phyloP scores from a whole-genome alignment of 2,888 invertebrate species.

The Andrena chrysosceles region DNA sequence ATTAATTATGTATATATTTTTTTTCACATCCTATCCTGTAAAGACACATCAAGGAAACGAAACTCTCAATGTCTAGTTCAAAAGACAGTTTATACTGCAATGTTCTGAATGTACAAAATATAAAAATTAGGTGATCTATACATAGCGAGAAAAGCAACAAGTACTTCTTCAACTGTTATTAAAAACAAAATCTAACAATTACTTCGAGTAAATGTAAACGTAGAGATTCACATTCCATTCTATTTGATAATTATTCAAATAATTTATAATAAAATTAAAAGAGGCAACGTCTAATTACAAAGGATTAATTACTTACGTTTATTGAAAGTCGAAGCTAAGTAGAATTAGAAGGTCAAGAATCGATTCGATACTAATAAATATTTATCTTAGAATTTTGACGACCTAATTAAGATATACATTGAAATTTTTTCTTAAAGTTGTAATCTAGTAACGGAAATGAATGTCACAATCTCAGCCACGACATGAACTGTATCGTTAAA shows the following conservation, averaged over 20 bases:
- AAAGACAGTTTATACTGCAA: not conserved
- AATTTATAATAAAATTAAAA: not conserved
- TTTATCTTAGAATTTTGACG: slow-evolving; percentile 7
- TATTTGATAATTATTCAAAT: not conserved
- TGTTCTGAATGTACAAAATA: slow-evolving; percentile 1
- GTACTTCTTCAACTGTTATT: slow-evolving; percentile 16
- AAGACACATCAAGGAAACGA: slow-evolving; percentile 11
- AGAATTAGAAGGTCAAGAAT: not conserved
- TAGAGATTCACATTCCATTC: not conserved
- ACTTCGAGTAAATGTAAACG: not conserved
- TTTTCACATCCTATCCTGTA: slow-evolving; percentile 42
- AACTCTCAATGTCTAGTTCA: not conserved
- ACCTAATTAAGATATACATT: not conserved
- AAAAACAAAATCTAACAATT: not conserved
- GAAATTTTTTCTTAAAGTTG: slow-evolving; percentile 7
- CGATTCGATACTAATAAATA: not conserved
- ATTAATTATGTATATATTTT: slow-evolving; percentile 41
- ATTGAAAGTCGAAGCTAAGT: slow-evolving; percentile 8
- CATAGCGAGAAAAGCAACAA: slow-evolving; percentile 7
- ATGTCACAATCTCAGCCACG: slow-evolving; percentile 9
- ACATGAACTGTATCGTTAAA: slow-evolving; percentile 22
- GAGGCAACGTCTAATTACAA: not conserved
- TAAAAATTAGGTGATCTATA: slow-evolving; percentile 16
- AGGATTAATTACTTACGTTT: slow-evolving; percentile 22
- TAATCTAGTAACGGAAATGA: slow-evolving; percentile 16